Percentiles rank a stretch among this genome's conserved stretches.
Evolutionary conservation across 2,797 vertebrate species (phyloP).

Genomic region (Parotocinclus haroldoi): DNA sequence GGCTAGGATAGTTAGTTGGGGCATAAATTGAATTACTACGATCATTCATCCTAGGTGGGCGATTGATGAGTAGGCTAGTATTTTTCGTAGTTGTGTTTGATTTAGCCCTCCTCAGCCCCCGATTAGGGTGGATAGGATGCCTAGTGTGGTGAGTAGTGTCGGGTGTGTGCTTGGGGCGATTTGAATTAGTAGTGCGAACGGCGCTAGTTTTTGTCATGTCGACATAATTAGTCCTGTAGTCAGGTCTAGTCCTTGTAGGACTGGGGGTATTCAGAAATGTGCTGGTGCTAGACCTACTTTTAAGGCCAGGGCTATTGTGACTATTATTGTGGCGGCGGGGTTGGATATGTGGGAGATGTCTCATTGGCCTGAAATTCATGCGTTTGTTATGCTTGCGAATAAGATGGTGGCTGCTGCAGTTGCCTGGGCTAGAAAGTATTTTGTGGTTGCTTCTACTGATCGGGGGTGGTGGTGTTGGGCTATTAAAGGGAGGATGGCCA

Average conservation of each 20-base stretch:
- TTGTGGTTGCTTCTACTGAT: conserved; percentile 45
- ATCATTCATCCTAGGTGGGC: conserved; percentile 56
- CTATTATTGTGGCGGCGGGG: rapidly evolving
- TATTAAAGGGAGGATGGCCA: conserved; percentile 33
- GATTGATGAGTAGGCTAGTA: conserved; percentile 53
- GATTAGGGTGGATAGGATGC: rapidly evolving
- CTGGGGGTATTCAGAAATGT: conserved; percentile 56
- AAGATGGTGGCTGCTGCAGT: background rate
- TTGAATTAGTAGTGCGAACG: rapidly evolving
- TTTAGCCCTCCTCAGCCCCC: conserved; percentile 52
- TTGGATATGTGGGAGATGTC: rapidly evolving
- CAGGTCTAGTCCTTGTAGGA: conserved; percentile 21
- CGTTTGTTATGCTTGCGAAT: background rate
- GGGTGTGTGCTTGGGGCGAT: rapidly evolving
- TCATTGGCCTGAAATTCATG: background rate
- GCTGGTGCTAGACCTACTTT: conserved; percentile 49
- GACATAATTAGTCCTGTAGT: conserved; percentile 33
- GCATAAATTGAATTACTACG: rapidly evolving
- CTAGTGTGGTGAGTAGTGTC: rapidly evolving
- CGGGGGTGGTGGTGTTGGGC: background rate
- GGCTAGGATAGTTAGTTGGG: background rate
- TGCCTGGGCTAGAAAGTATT: conserved; percentile 51
- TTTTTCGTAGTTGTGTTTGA: conserved; percentile 60
- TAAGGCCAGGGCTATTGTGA: conserved; percentile 32
- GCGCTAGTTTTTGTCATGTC: conserved; percentile 58